Evolutionary conservation across 2,797 vertebrate genomes (phyloP).

Genomic region (Tolypeutes matacus): DNA sequence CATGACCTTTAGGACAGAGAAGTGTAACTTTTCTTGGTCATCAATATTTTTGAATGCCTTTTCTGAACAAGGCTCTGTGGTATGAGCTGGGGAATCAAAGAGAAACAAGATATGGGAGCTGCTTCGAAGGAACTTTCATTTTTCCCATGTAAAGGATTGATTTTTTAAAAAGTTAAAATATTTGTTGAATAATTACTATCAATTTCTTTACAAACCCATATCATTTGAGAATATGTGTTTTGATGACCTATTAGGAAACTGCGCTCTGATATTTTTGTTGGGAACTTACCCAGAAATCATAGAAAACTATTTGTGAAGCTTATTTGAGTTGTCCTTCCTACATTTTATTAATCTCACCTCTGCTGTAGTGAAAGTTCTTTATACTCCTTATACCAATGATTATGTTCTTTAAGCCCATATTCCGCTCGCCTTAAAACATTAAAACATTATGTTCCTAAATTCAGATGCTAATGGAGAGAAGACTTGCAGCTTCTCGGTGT

Average conservation of each 20-base stretch:
- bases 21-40: background rate
- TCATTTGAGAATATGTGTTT: slow-evolving; percentile 36
- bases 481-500: background rate
- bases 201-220: slow-evolving; percentile 15
- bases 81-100: background rate
- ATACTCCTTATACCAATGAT: background rate
- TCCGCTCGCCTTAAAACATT: slow-evolving; percentile 29
- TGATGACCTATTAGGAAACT: background rate
- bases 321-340: slow-evolving; percentile 3
- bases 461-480: background rate
- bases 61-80: background rate
- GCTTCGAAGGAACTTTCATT: background rate
- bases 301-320: background rate
- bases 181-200: background rate
- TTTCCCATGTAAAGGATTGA: slow-evolving; percentile 11
- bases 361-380: background rate
- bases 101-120: background rate
- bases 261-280: background rate
- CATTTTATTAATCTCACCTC: slow-evolving; percentile 14
- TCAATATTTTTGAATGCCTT: slow-evolving; percentile 44
- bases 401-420: background rate
- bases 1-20: background rate
- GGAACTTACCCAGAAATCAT: background rate
- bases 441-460: background rate
- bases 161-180: background rate